A percentile compares a stretch with the other conserved stretches of the same genome.
These are phyloP conservation scores for Fregetta grallaria DNA, from an alignment of 2,113 vertebrate genomes.

Conservation along the genomic window DNA sequence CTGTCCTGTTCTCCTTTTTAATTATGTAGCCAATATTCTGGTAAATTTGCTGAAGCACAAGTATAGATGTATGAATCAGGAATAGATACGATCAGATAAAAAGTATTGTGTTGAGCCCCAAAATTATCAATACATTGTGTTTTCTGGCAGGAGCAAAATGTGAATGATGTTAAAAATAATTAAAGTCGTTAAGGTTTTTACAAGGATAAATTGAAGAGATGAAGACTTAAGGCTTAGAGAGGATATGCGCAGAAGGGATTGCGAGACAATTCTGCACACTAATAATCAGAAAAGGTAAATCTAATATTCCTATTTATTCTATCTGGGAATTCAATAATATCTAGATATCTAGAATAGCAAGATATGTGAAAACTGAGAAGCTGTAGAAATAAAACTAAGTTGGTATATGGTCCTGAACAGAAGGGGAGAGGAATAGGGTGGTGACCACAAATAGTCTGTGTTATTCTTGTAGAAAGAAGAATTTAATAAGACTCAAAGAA, in stretches of 20 bases:
- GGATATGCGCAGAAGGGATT: not conserved
- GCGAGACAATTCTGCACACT: not conserved
- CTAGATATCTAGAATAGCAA: not conserved
- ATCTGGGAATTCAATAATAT: not conserved
- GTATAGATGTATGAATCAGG: rapidly evolving
- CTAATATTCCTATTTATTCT: not conserved
- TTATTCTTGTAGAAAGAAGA: not conserved
- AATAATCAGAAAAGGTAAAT: not conserved
- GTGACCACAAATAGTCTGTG: not conserved
- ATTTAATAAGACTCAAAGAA: not conserved
- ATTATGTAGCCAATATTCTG: not conserved
- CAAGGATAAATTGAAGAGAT: not conserved
- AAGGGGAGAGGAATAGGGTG: not conserved
- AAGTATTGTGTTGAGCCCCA: not conserved
- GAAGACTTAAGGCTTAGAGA: not conserved
- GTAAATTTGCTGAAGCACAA: not conserved
- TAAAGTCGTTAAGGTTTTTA: not conserved
- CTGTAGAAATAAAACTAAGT: not conserved
- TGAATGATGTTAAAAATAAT: not conserved
- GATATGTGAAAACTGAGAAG: not conserved
- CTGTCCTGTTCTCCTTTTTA: not conserved
- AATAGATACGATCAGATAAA: not conserved
- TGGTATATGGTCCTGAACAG: not conserved
- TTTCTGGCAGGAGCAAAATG: not conserved
- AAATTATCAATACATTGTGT: not conserved